Percentiles rank a stretch among this genome's conserved stretches.
These are phyloP conservation scores for Silurus aristotelis DNA, from an alignment of 2,797 vertebrate species.

Conservation along the genomic window DNA sequence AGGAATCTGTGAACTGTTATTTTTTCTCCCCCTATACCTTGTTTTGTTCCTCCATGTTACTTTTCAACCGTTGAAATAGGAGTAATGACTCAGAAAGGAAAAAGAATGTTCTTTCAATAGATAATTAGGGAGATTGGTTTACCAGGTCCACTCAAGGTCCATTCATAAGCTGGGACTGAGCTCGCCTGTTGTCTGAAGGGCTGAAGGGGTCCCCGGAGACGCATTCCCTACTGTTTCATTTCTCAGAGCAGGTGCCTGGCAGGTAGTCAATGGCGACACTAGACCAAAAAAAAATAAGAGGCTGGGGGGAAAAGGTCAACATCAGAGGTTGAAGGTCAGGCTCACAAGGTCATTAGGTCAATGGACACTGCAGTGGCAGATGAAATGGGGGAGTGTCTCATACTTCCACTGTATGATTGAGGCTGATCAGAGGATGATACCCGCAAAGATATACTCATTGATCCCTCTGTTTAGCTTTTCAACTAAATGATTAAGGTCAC, in stretches of 20 bases:
- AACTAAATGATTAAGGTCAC: conserved; percentile 8
- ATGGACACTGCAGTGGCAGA: conserved; percentile 81
- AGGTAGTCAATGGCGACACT: conserved; percentile 92
- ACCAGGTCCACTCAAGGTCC: conserved; percentile 76
- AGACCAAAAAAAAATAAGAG: conserved; percentile 71
- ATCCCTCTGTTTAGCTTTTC: conserved; percentile 1
- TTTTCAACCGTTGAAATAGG: conserved; percentile 77
- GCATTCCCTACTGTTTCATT: conserved; percentile 86
- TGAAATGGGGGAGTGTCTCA: conserved; percentile 74
- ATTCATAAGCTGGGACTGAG: conserved; percentile 75
- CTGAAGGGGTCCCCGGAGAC: conserved; percentile 82
- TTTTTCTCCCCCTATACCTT: conserved; percentile 34
- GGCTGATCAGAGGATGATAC: conserved; percentile 25
- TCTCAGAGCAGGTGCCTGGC: conserved; percentile 94
- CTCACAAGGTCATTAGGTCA: conserved; percentile 83
- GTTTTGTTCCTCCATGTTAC: conserved; percentile 71
- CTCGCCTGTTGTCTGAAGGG: conserved; percentile 74
- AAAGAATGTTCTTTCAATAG: conserved; percentile 82
- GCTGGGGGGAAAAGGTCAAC: conserved; percentile 65
- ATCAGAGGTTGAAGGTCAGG: conserved; percentile 81
- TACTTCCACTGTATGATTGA: conserved; percentile 31
- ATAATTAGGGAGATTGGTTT: conserved; percentile 97
- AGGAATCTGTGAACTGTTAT: conserved; percentile 57
- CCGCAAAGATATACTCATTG: conserved; percentile 15
- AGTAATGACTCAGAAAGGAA: conserved; percentile 74